A percentile compares a stretch with the other conserved stretches of the same genome.
These are phyloP conservation scores for Cephus spinipes DNA, from an alignment of 2,888 invertebrate genomes.

Conservation along the genomic window DNA sequence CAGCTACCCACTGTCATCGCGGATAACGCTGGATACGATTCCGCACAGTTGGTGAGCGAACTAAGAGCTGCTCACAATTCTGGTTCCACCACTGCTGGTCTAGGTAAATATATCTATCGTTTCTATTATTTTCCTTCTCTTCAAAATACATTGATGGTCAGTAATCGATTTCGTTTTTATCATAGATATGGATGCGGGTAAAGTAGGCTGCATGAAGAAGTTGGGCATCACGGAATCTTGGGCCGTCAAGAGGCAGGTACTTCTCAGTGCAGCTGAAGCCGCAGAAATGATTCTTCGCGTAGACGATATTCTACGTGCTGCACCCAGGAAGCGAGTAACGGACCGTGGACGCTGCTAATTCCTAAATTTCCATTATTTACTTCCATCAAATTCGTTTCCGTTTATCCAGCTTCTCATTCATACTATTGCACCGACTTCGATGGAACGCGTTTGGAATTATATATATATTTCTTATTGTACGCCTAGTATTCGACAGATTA, in stretches of 20 bases:
- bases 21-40: constrained; percentile 99
- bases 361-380: constrained; percentile 15
- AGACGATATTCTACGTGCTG: constrained; percentile 95
- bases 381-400: constrained; percentile 6
- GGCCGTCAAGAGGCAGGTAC: constrained; percentile 95
- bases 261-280: constrained; percentile 94
- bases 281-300: constrained; percentile 99
- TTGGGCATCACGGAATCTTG: constrained; percentile 97
- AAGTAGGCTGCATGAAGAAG: constrained; percentile 88
- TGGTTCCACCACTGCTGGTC: constrained; percentile 81
- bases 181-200: constrained; percentile 89
- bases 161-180: constrained; percentile 24
- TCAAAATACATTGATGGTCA: not conserved
- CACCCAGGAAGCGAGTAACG: constrained; percentile 87
- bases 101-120: constrained; percentile 71
- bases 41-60: constrained; percentile 92
- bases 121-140: not conserved
- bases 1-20: constrained; percentile 95
- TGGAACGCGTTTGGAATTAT: constrained; percentile 17
- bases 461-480: constrained; percentile 29
- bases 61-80: constrained; percentile 91
- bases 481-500: not conserved
- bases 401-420: constrained; percentile 1
- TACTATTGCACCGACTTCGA: not conserved
- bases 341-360: constrained; percentile 88